Base-by-base conservation (phyloP, 2,888 invertebrate species). In the Vanessa cardui region DNA sequence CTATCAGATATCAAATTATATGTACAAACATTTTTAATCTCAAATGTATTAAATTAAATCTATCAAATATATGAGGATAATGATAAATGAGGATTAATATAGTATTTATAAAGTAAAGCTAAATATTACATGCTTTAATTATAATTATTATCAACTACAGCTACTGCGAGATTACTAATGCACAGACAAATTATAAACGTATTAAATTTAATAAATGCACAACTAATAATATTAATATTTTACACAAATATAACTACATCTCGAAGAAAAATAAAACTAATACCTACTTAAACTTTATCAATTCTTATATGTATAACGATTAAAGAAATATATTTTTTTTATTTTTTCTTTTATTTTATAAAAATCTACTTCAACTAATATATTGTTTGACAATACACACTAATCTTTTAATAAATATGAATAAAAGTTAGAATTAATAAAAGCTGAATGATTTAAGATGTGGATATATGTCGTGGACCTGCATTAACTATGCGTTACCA, bases 111-210 rank as follows among this genome's bases (percentile, higher is more conserved):
- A 39, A 39, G 6, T 21, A 21, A 26, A 21, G 18, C 20, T 50
- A 6, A 9, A 20, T 50, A 9, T 6, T 15, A 21, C 9, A 50
- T 20, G 21, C 50, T 21, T 50, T 15, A 20, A 15, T 12, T 45
- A 7, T 47, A 58, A 18, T 58, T 64, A 58, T 44, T 63, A 64
- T 64, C 49, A 7, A 64, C 58, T 49, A 45, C 20, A 58, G 58
- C 64, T 64, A 64, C 44, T 58, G 64, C 31, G 64, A 64, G 12
- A 44, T 45, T 46, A 44, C 6, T 50, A 31, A 54, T n/a, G 31
- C n/a, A 54, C n/a, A 50, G 12, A 5, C 8, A 12, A 50, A 21
- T 21, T 50, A 16, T n/a, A 2, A 26, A 16, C 7, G 6, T 31
- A 31, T 16, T 31, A 8, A 54, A 39, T 39, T 12, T 2, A 39